Evolutionary conservation across 53 echinoderm and acorn worm species (phyloP).

Genomic region (Paelopatides confundens): DNA sequence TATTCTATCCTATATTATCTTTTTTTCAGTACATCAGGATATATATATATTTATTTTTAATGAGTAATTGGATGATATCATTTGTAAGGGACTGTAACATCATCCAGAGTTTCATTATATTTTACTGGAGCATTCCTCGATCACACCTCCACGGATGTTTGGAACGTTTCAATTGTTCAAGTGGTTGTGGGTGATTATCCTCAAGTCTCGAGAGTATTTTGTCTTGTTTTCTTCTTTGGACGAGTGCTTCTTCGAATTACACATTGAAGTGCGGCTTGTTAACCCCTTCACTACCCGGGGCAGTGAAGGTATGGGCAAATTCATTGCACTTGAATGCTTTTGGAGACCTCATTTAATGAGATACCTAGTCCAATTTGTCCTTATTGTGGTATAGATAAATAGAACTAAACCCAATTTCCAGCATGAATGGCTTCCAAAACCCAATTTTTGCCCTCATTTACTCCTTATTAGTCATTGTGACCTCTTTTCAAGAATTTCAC

Average conservation of each 20-base stretch:
- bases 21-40: no score
- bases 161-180: not conserved
- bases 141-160: not conserved
- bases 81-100: no score
- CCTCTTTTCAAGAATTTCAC: conserved; percentile 42
- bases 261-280: conserved; percentile 44
- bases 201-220: conserved; percentile 16
- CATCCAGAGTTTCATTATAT: not conserved
- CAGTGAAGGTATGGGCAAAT: conserved; percentile 41
- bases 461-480: conserved; percentile 52
- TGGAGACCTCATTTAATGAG: conserved; percentile 45
- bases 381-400: conserved; percentile 50
- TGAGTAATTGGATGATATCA: no score
- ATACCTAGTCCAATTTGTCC: conserved; percentile 50
- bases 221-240: conserved; percentile 24
- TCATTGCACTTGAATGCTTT: conserved; percentile 33
- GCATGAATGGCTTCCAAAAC: conserved; percentile 52
- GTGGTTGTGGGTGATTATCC: conserved; percentile 37
- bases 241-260: conserved; percentile 36
- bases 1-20: no score
- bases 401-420: conserved; percentile 50
- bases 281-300: conserved; percentile 48
- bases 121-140: not conserved
- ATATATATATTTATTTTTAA: no score
- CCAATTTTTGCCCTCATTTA: conserved; percentile 54